These are phyloP conservation scores for Paracanthobrama guichenoti DNA, from an alignment of 2,113 vertebrate genomes.

Conservation along the genomic window DNA sequence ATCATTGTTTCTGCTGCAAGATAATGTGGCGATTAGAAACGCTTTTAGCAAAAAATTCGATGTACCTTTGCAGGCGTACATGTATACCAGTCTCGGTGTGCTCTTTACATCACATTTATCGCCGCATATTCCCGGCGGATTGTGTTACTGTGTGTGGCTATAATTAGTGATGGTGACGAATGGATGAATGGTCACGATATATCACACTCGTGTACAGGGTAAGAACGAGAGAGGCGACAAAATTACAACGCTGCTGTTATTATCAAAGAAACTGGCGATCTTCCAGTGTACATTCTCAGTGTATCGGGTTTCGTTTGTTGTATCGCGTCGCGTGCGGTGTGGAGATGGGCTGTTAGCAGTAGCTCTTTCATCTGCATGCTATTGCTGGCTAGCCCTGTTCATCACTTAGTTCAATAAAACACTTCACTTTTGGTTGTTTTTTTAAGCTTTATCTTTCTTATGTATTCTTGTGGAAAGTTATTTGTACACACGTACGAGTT, in stretches of 20 bases:
- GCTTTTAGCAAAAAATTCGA: not conserved
- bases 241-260: not conserved
- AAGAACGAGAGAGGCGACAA: constrained; percentile 1
- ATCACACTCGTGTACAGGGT: not conserved
- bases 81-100: not conserved
- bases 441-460: not conserved
- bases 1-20: constrained; percentile 78
- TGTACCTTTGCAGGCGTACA: not conserved
- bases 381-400: constrained; percentile 28
- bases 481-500: not conserved
- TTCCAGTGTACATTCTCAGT: no score
- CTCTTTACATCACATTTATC: not conserved
- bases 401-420: constrained; percentile 19
- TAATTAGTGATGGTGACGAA: constrained; percentile 43
- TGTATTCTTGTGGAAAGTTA: not conserved
- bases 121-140: constrained; percentile 13
- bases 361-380: constrained; percentile 46
- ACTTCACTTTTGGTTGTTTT: not conserved
- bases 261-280: not conserved
- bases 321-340: constrained; percentile 24
- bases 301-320: not conserved
- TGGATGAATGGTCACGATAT: constrained; percentile 21
- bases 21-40: constrained; percentile 55
- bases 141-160: constrained; percentile 46
- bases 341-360: constrained; percentile 34